Evolutionary conservation across 2,797 vertebrate species (phyloP).

Genomic region (Carduelis carduelis): DNA sequence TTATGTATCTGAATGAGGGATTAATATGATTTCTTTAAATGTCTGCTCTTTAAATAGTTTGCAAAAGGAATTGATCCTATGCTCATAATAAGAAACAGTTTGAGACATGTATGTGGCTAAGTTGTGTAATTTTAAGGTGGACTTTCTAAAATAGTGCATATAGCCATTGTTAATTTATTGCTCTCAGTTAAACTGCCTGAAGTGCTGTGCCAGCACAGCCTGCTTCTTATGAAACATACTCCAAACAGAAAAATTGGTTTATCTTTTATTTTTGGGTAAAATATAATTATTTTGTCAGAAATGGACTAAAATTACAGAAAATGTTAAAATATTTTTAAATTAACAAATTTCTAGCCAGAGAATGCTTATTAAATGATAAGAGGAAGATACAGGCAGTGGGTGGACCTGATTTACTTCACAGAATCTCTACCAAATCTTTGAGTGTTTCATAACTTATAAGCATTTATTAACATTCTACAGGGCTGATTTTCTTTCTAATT

Average conservation of each 20-base stretch:
- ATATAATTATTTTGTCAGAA: not conserved
- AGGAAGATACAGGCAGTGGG: not conserved
- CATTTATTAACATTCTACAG: not conserved
- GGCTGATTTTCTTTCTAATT: not conserved
- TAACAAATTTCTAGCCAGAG: not conserved
- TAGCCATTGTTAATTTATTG: conserved; percentile 2
- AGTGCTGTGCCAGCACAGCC: not conserved
- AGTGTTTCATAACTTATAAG: not conserved
- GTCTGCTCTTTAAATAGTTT: conserved; percentile 12
- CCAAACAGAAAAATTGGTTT: not conserved
- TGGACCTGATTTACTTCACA: not conserved
- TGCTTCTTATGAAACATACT: not conserved
- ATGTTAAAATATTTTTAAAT: not conserved
- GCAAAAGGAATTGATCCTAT: not conserved
- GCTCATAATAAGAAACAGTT: conserved; percentile 17
- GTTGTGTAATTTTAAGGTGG: conserved; percentile 24
- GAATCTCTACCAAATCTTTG: not conserved
- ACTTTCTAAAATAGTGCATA: not conserved
- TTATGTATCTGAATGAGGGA: conserved; percentile 19
- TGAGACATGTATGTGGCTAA: not conserved
- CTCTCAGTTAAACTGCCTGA: not conserved
- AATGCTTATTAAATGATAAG: not conserved
- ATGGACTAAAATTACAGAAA: not conserved
- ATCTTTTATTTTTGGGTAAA: not conserved
- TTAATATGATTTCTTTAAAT: not conserved